phyloP scores from a whole-genome alignment of 1,140 invertebrate species.

The Drosophila dunni region DNA sequence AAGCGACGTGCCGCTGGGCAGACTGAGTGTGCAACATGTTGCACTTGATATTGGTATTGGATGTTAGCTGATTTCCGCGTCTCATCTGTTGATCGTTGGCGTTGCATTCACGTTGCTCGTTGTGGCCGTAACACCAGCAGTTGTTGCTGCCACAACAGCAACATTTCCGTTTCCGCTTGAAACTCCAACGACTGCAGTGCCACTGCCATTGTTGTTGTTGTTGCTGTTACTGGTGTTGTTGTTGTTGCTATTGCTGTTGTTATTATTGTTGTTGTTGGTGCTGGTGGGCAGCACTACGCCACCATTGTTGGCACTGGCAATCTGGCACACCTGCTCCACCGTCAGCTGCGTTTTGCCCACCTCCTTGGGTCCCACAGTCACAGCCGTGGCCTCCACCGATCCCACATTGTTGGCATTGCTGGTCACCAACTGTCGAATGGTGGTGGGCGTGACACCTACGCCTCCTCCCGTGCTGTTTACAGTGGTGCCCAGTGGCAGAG shows the following conservation, averaged over 20 bases:
- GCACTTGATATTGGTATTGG: constrained; percentile 46
- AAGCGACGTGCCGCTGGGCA: constrained; percentile 60
- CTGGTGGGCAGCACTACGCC: constrained; percentile 64
- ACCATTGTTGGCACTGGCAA: constrained; percentile 73
- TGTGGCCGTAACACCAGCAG: constrained; percentile 18
- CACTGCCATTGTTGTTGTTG: constrained; percentile 51
- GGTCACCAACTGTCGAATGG: constrained; percentile 63
- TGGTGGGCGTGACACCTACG: constrained; percentile 47
- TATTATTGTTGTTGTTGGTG: constrained; percentile 66
- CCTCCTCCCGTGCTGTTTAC: constrained; percentile 61
- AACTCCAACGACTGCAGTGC: constrained; percentile 28
- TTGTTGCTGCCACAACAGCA: constrained; percentile 16
- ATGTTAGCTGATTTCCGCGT: constrained; percentile 78
- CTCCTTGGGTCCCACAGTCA: constrained; percentile 54
- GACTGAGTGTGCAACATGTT: constrained; percentile 48
- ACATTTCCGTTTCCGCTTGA: constrained; percentile 28
- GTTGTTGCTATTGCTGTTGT: constrained; percentile 45
- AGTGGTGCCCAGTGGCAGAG: constrained; percentile 73
- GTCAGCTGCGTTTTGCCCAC: constrained; percentile 64
- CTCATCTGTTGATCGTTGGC: constrained; percentile 82
- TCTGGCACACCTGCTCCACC: constrained; percentile 65
- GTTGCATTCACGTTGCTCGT: constrained; percentile 54
- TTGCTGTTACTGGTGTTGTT: constrained; percentile 35
- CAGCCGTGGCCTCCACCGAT: constrained; percentile 21
- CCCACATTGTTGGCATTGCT: constrained; percentile 52